A percentile compares a stretch with the other conserved stretches of the same genome.
phyloP scores from a whole-genome alignment of 2,113 vertebrate genomes.

The Scomber scombrus region DNA sequence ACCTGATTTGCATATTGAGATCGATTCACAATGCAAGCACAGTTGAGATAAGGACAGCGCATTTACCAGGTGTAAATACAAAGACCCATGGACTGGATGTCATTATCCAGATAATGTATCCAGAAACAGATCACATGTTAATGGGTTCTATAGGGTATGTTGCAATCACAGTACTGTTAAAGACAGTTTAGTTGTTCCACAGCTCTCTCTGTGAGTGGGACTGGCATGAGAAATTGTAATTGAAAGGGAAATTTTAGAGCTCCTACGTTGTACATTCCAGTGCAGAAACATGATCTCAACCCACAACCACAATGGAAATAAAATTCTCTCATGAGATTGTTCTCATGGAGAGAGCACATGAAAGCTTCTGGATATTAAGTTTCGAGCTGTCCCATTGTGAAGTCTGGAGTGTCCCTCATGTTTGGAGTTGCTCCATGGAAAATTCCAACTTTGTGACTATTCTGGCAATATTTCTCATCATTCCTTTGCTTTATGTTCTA shows the following conservation, averaged over 20 bases:
- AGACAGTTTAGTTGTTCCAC: no score
- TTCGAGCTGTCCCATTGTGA: neutral
- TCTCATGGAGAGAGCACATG: neutral
- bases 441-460: neutral
- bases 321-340: constrained; percentile 20
- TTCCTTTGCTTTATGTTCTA: neutral
- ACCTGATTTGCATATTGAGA: no score
- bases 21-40: no score
- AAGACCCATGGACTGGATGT: no score
- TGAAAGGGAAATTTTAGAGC: neutral
- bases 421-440: no score
- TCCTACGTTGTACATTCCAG: neutral
- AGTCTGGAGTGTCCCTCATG: neutral
- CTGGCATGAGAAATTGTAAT: no score
- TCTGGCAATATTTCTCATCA: neutral
- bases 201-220: neutral
- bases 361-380: neutral
- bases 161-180: no score
- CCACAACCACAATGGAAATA: neutral
- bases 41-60: no score
- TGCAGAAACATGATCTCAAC: constrained; percentile 15
- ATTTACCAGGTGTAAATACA: no score
- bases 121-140: no score
- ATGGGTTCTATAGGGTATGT: no score
- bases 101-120: no score